These are phyloP conservation scores for Embiotoca jacksoni DNA, from an alignment of 2,113 vertebrate species.

Conservation along the genomic window DNA sequence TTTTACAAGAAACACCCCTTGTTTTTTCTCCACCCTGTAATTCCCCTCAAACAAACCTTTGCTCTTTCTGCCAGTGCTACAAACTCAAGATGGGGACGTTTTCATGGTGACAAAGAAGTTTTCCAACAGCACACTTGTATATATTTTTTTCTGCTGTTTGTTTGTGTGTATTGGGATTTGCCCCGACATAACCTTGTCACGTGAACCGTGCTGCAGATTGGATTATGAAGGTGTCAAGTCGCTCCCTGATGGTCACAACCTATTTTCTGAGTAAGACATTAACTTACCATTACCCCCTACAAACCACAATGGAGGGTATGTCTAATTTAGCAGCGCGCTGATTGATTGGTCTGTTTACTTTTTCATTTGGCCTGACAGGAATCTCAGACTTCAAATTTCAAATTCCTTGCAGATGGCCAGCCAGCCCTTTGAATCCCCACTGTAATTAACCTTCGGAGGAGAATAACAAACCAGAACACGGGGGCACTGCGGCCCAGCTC, in stretches of 20 bases:
- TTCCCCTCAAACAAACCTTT: conserved; percentile 23
- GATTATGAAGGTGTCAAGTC: conserved; percentile 62
- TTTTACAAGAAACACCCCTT: not conserved
- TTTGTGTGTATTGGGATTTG: not conserved
- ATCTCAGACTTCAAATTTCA: conserved; percentile 69
- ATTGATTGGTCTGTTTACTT: conserved; percentile 79
- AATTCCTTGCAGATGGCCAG: conserved; percentile 79
- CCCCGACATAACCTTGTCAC: conserved; percentile 46
- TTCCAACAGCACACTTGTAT: conserved; percentile 14
- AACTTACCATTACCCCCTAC: conserved; percentile 72
- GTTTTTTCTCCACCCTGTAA: conserved; percentile 1
- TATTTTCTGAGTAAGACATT: conserved; percentile 70
- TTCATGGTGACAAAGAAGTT: conserved; percentile 17
- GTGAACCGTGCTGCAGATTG: conserved; percentile 16
- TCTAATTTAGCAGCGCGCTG: conserved; percentile 62
- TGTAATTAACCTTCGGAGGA: conserved; percentile 80
- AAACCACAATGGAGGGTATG: conserved; percentile 50
- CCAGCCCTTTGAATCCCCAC: conserved; percentile 66
- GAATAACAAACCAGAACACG: conserved; percentile 73
- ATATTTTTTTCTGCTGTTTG: conserved; percentile 10
- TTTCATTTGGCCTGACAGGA: conserved; percentile 70
- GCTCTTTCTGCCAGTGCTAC: not conserved
- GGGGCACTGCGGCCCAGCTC: conserved; percentile 57
- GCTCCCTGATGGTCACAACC: conserved; percentile 50
- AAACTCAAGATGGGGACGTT: not conserved